Base-by-base conservation (phyloP, 2,888 invertebrate genomes). In the Apodemia zela region DNA sequence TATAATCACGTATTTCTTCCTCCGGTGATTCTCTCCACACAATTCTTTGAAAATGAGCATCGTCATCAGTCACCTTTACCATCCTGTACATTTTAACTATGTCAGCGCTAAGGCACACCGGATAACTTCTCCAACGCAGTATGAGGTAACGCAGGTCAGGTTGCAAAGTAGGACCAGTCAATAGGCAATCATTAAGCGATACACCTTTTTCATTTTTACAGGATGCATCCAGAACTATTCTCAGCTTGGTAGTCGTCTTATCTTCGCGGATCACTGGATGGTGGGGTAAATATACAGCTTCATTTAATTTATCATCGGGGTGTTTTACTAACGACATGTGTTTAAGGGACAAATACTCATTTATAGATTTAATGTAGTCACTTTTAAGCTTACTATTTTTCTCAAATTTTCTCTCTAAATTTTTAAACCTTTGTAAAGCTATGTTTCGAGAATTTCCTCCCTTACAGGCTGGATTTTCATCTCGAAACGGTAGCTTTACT, bases 11-110 rank as follows among this genome's bases (percentile, higher is more conserved):
- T 10, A 68, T 51, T 25, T 62, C 42, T 38, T 59, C 47, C 8
- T 60, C 38, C 51, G 59, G 33, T 21, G 65, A 35, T 8, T 65
- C 62, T 59, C 69, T 49, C 69, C 69, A 72, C 3, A 68, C 38
- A 18, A 72, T 65, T 0, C 70, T 58, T 18, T 70, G 72, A 60
- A 42, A 42, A 13, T 42, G 42, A 42, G 42, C 11, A 42, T 42
- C 42, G 4, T 42, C 42, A 42, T 42, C n/a, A 6, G 61, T 18
- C 10, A 70, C 60, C 59, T 60, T 63, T 0, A 73, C 63, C 54
- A 67, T 68, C 0, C 70, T 61, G 58, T 75, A 78, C 75, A 79
- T 78, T 67, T 77, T 73, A 0, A 68, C 63, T 8, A 75, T 68
- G 59, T 71, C 70, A 10, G 67, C 70, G 7, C 62, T 54, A 21